Evolutionary conservation across 2,113 vertebrate species (phyloP).

Genomic region (Tautogolabrus adspersus): DNA sequence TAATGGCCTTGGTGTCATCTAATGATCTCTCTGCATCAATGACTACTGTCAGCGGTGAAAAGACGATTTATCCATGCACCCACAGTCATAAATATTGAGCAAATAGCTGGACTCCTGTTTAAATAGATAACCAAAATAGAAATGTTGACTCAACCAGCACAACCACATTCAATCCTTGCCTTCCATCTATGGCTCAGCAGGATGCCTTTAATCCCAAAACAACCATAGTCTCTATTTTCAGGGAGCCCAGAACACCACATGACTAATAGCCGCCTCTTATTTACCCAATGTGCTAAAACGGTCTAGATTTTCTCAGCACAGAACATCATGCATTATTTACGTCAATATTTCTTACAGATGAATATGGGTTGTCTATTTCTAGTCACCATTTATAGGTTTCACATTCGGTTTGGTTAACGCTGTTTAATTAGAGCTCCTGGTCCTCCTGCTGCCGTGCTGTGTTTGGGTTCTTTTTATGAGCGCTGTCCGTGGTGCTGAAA

Average conservation of each 20-base stretch:
- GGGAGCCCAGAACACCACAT: conserved; percentile 37
- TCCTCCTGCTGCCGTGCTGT: not conserved
- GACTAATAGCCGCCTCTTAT: conserved; percentile 61
- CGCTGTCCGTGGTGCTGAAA: conserved; percentile 50
- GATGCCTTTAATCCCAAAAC: conserved; percentile 48
- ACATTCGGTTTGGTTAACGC: conserved; percentile 30
- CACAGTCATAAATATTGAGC: conserved; percentile 44
- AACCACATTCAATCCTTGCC: conserved; percentile 28
- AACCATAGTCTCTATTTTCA: conserved; percentile 39
- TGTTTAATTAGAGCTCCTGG: conserved; percentile 26
- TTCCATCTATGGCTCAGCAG: conserved; percentile 25
- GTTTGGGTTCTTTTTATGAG: not conserved
- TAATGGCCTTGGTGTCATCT: conserved; percentile 30
- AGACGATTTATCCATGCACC: conserved; percentile 38
- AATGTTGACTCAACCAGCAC: conserved; percentile 51
- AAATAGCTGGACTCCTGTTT: conserved; percentile 20
- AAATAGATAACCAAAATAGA: conserved; percentile 45
- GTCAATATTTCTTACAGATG: conserved; percentile 29
- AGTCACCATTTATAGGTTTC: conserved; percentile 50
- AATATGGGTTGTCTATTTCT: conserved; percentile 35
- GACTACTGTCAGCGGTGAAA: conserved; percentile 11
- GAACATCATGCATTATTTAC: conserved; percentile 58
- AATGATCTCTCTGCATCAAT: conserved; percentile 28
- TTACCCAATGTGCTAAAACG: conserved; percentile 40
- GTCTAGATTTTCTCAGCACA: conserved; percentile 43